Percentiles rank a stretch among this genome's conserved stretches.
Evolutionary conservation across 2,888 invertebrate genomes (phyloP).

Genomic region (Lasioglossum villosulum): DNA sequence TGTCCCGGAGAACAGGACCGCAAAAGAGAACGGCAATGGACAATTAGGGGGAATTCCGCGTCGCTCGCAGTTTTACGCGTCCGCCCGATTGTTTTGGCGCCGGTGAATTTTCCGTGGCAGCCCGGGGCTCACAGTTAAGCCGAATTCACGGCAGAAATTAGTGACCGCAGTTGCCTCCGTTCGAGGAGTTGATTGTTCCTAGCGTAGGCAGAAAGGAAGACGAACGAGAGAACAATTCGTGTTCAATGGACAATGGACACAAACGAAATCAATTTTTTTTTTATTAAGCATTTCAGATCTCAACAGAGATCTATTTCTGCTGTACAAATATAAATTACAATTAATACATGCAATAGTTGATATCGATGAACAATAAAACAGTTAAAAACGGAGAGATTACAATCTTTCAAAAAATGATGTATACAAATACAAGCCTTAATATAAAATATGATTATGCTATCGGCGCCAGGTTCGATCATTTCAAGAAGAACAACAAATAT

Average conservation of each 20-base stretch:
- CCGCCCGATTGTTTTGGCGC: slow-evolving; percentile 77
- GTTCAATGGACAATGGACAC: not conserved
- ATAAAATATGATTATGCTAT: too few relatives aligned
- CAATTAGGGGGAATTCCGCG: slow-evolving; percentile 78
- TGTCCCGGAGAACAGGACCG: slow-evolving; percentile 13
- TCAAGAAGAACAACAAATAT: too few relatives aligned
- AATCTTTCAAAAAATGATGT: too few relatives aligned
- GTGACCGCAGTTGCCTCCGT: not conserved
- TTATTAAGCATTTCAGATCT: too few relatives aligned
- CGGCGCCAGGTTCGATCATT: too few relatives aligned
- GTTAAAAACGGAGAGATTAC: too few relatives aligned
- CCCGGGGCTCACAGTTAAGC: slow-evolving; percentile 62
- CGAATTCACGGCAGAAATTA: slow-evolving; percentile 76
- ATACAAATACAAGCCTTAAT: too few relatives aligned
- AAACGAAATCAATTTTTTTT: too few relatives aligned
- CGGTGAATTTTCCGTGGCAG: slow-evolving; percentile 63
- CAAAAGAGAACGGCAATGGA: slow-evolving; percentile 63
- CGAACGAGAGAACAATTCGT: slow-evolving; percentile 26
- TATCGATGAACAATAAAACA: too few relatives aligned
- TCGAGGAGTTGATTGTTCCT: slow-evolving; percentile 55
- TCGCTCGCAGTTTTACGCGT: slow-evolving; percentile 80
- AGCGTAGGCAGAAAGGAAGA: not conserved
- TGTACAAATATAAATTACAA: too few relatives aligned
- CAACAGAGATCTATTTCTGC: too few relatives aligned
- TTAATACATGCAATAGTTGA: too few relatives aligned